Evolutionary conservation across 2,113 vertebrate species (phyloP).

Genomic region (Ptilonorhynchus violaceus): DNA sequence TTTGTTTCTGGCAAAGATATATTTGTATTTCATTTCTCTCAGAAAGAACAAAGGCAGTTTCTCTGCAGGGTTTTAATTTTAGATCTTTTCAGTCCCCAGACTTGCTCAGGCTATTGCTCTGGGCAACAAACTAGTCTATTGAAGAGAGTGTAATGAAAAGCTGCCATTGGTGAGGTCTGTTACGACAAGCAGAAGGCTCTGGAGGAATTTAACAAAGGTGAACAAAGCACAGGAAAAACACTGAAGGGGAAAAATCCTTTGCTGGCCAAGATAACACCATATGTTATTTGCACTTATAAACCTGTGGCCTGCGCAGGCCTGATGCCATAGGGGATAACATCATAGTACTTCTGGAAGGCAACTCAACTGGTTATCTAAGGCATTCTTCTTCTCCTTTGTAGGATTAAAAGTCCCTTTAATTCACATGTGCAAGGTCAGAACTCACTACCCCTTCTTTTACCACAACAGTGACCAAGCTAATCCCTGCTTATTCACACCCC

Average conservation of each 20-base stretch:
- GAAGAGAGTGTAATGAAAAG: background rate
- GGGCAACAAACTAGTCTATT: background rate
- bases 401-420: background rate
- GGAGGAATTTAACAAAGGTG: background rate
- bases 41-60: background rate
- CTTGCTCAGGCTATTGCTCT: background rate
- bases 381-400: background rate
- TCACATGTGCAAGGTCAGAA: background rate
- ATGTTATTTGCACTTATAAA: background rate
- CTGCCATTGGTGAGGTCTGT: background rate
- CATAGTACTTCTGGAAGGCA: background rate
- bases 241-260: background rate
- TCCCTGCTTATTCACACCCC: background rate
- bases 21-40: background rate
- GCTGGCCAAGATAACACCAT: background rate
- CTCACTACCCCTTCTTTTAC: background rate
- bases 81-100: background rate
- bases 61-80: background rate
- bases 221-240: background rate
- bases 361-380: background rate
- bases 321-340: background rate
- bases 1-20: background rate
- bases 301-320: background rate
- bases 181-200: background rate
- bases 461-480: background rate